phyloP scores from a whole-genome alignment of 1,140 invertebrate species.

The Bilobella aurantiaca region DNA sequence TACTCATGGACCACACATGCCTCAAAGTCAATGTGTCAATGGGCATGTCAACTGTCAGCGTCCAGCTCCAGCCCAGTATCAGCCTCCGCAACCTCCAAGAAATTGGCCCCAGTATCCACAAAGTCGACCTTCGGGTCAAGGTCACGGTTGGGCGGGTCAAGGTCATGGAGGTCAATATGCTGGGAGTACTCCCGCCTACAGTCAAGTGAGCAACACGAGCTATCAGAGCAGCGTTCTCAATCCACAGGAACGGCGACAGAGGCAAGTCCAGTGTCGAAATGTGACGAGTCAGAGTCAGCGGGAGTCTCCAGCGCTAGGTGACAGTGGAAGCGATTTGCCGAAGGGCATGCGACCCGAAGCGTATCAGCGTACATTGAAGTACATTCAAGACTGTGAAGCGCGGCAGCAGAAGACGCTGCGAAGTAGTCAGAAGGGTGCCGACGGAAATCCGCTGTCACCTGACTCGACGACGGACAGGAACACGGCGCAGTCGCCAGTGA shows the following conservation, averaged over 20 bases:
- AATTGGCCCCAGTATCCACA: too few species aligned
- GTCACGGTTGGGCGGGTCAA: too few species aligned
- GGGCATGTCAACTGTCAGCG: too few species aligned
- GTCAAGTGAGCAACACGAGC: neutral
- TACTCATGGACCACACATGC: too few species aligned
- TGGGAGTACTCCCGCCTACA: neutral
- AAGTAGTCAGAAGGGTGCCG: neutral
- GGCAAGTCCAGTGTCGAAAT: slow-evolving; percentile 23
- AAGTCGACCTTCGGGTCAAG: too few species aligned
- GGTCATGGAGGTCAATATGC: too few species aligned
- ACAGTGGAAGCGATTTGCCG: slow-evolving; percentile 35
- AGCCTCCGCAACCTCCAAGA: too few species aligned
- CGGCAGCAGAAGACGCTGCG: slow-evolving; percentile 16
- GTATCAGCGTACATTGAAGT: slow-evolving; percentile 76
- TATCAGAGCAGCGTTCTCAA: neutral
- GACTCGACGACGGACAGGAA: neutral
- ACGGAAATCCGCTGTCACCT: neutral
- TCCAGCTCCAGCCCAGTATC: too few species aligned
- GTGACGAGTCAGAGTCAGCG: slow-evolving; percentile 33
- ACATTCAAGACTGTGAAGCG: slow-evolving; percentile 69
- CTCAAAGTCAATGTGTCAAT: too few species aligned
- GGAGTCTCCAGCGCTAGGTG: slow-evolving; percentile 19
- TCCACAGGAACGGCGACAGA: neutral
- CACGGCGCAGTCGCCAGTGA: too few species aligned
- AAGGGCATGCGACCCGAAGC: slow-evolving; percentile 66